Conservation (phyloP, 2,888 invertebrate species). For the Agrochola macilenta region DNA sequence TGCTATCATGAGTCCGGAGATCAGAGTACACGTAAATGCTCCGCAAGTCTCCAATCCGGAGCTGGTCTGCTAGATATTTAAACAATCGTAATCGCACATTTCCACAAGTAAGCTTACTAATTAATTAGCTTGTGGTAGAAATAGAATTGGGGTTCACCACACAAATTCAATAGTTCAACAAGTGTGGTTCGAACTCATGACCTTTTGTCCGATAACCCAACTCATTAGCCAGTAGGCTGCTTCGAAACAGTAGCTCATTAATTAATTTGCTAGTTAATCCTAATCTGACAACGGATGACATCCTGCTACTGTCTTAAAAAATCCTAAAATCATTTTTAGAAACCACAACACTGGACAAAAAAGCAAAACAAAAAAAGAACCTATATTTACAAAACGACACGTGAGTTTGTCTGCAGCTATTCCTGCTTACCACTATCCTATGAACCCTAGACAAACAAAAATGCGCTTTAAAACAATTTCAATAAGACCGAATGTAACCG, state of each 20-base stretch:
- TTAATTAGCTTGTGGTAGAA: too few relatives aligned
- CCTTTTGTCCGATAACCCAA: neutral
- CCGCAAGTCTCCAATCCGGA: too few relatives aligned
- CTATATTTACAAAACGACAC: constrained; percentile 66
- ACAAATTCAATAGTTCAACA: neutral
- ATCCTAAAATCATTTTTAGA: neutral
- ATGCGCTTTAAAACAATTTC: constrained; percentile 6
- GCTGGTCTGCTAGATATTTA: too few relatives aligned
- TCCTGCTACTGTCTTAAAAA: neutral
- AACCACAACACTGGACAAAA: constrained; percentile 20
- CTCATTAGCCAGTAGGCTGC: neutral
- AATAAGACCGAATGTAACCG: constrained; percentile 28
- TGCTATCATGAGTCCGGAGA: too few relatives aligned
- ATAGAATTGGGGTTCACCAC: too few relatives aligned
- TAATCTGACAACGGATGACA: constrained; percentile 16
- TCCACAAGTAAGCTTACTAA: too few relatives aligned
- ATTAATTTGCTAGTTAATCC: constrained; percentile 5
- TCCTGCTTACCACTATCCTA: constrained; percentile 39
- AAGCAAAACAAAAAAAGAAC: constrained; percentile 36
- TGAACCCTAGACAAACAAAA: constrained; percentile 34
- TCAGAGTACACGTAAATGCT: too few relatives aligned
- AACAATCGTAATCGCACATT: too few relatives aligned
- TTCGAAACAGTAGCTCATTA: neutral
- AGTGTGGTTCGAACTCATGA: constrained; percentile 16
- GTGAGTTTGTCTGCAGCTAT: constrained; percentile 60